These are phyloP conservation scores for Hyles lineata DNA, from an alignment of 2,888 invertebrate species.

Conservation along the genomic window DNA sequence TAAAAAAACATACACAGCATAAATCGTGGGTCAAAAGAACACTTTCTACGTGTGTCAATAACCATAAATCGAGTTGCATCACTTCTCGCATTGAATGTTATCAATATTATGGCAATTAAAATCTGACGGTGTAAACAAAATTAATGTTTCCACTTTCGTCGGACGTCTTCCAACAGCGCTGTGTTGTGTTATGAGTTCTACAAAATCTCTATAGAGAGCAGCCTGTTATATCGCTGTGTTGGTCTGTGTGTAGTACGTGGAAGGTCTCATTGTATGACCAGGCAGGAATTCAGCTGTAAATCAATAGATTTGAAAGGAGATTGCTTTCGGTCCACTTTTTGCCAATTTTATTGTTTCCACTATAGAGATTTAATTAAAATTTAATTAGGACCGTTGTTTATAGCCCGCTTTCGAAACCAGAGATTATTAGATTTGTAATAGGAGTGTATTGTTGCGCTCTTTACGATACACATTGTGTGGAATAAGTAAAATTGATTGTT, in stretches of 20 bases:
- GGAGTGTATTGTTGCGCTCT: slow-evolving; percentile 6
- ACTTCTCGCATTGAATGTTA: slow-evolving; percentile 36
- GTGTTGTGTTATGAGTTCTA: slow-evolving; percentile 14
- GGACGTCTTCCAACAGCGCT: slow-evolving; percentile 41
- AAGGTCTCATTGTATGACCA: slow-evolving; percentile 38
- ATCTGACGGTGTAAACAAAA: slow-evolving; percentile 54
- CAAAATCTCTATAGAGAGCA: not conserved
- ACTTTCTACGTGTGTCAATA: slow-evolving; percentile 48
- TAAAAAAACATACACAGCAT: slow-evolving; percentile 26
- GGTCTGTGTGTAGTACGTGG: not conserved
- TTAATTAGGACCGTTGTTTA: slow-evolving; percentile 47
- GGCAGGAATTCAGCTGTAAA: slow-evolving; percentile 57
- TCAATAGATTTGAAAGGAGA: slow-evolving; percentile 67
- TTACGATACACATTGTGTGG: not conserved
- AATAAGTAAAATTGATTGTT: slow-evolving; percentile 6
- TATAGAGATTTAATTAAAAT: slow-evolving; percentile 61
- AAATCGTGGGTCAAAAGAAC: slow-evolving; percentile 27
- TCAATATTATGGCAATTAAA: slow-evolving; percentile 38
- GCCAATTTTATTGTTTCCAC: slow-evolving; percentile 64
- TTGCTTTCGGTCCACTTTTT: slow-evolving; percentile 58
- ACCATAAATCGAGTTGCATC: slow-evolving; percentile 37
- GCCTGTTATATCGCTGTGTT: slow-evolving; percentile 19
- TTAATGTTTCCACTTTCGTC: slow-evolving; percentile 63
- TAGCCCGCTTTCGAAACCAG: slow-evolving; percentile 25
- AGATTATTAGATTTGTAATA: slow-evolving; percentile 16